Base-by-base conservation (phyloP, 2,888 invertebrate genomes). In the Thymelicus sylvestris region DNA sequence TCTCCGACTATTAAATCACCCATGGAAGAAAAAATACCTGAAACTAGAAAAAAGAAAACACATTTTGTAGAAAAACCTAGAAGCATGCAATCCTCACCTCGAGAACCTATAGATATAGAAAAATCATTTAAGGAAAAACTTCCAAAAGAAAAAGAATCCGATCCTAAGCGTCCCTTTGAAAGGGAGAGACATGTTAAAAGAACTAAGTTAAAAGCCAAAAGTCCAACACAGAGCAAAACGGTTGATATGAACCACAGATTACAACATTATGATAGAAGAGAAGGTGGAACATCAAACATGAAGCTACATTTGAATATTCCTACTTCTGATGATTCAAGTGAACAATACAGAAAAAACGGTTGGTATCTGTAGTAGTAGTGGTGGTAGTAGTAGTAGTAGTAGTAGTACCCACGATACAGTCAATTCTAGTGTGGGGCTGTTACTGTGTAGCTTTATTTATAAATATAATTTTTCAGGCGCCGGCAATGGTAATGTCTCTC, bases 301-400 rank as follows among this genome's bases (percentile, higher is more conserved):
- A 95, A 95, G 78, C 89, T 95, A 60, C 90, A 93, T 74, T 84
- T 93, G 0, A 95, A 95, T 75, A 94, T 94, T 75, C 94, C 94
- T 15, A 95, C 95, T 19, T 95, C 95, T 47, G 95, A 95, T 80
- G 95, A 95, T 80, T 95, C 95, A 7, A 95, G 95, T 83, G 94
- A 94, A 78, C 94, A 94, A 77, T 94, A 93, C 75, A 86, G 91
- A 73, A 92, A 92, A 85, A 91, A 93, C 78, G 91, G 93, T 92
- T 48, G 59, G 70, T n/a, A n/a, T n/a, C n/a, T n/a, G n/a, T n/a
- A n/a, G n/a, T n/a, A n/a, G n/a, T n/a, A n/a, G n/a, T n/a, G n/a
- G n/a, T n/a, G n/a, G n/a, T n/a, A n/a, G n/a, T n/a, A n/a, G n/a
- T n/a, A n/a, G n/a, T n/a, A n/a, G n/a, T 57, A 38, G n/a, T 47